Evolutionary conservation across 1,140 invertebrate species (phyloP), one percentile per base, ranked within the genome.

Genomic region (Magallana angulata): DNA sequence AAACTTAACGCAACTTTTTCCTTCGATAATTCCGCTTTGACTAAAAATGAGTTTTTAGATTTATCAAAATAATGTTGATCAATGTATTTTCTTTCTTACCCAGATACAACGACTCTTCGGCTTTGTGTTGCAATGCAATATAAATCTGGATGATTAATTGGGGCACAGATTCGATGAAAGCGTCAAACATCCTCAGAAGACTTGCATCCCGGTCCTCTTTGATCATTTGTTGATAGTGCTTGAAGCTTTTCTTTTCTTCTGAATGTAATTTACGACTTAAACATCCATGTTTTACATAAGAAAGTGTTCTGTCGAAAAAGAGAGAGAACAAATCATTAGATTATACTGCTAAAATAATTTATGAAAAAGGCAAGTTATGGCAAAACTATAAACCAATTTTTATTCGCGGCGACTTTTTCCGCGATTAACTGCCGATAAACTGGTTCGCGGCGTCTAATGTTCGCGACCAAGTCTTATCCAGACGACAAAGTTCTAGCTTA

Each of bases 121-220:
- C 8, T 2, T 60, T n/a, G 95, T 95, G 95, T 95, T 89, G 94
- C 83, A 90, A 93, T 91, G 96, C 89, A 97, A 96, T 91, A 96
- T 97, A 96, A 56, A 98, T 95, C 94, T 98, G 98, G 85, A 98
- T 94, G 68, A 98, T 97, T 91, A 98, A 96, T 93, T 98, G 98
- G 7, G 98, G 98, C 0, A 97, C 97, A 14, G 97, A 96, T 95
- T 99, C 98, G 88, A 98, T 95, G 94, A 98, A 98, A 93, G 97
- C 97, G 95, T 99, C 98, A 93, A 98, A 97, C 82, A 98, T 96
- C 91, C 97, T 95, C 84, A 99, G 95, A 86, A 98, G 95, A 14
- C 92, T 92, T 9, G 93, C 92, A 90, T 95, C 94, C 1, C 91
- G 90, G 89, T 94, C 92, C 82, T 94, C 94, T 84, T 91, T 89